Percentiles rank a stretch among this genome's conserved stretches.
phyloP scores from a whole-genome alignment of 1,140 invertebrate genomes.

The Chrysoperla carnea region DNA sequence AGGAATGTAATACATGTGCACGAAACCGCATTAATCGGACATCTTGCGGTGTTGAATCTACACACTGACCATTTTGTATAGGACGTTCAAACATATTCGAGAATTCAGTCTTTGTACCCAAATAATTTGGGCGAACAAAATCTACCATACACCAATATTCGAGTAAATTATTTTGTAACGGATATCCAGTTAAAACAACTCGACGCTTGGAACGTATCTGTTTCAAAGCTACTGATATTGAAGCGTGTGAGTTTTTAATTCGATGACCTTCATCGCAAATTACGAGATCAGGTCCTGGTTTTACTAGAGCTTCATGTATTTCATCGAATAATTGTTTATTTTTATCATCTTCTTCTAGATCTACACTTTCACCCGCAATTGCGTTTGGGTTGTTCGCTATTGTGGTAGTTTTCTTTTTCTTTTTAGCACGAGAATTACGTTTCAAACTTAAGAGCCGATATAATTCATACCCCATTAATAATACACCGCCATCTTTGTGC shows the following conservation, averaged over 20 bases:
- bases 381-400: neutral
- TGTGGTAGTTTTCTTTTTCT: slow-evolving; percentile 25
- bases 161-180: slow-evolving; percentile 87
- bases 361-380: slow-evolving; percentile 11
- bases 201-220: slow-evolving; percentile 78
- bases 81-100: slow-evolving; percentile 91
- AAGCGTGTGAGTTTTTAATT: slow-evolving; percentile 92
- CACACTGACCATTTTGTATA: slow-evolving; percentile 87
- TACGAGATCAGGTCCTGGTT: slow-evolving; percentile 84
- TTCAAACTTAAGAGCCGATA: slow-evolving; percentile 76
- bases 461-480: slow-evolving; percentile 96
- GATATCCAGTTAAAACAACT: slow-evolving; percentile 87
- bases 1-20: slow-evolving; percentile 75
- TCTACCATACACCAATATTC: slow-evolving; percentile 98
- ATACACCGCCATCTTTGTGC: slow-evolving; percentile 74
- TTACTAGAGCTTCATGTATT: slow-evolving; percentile 71
- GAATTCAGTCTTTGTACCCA: slow-evolving; percentile 85
- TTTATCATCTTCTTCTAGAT: slow-evolving; percentile 52
- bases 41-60: slow-evolving; percentile 80
- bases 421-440: slow-evolving; percentile 39
- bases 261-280: slow-evolving; percentile 92
- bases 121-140: slow-evolving; percentile 84
- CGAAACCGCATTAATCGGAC: slow-evolving; percentile 76
- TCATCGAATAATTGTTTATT: slow-evolving; percentile 72
- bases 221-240: slow-evolving; percentile 81